phyloP scores from a whole-genome alignment of 2,113 vertebrate genomes.

The Suncus etruscus region DNA sequence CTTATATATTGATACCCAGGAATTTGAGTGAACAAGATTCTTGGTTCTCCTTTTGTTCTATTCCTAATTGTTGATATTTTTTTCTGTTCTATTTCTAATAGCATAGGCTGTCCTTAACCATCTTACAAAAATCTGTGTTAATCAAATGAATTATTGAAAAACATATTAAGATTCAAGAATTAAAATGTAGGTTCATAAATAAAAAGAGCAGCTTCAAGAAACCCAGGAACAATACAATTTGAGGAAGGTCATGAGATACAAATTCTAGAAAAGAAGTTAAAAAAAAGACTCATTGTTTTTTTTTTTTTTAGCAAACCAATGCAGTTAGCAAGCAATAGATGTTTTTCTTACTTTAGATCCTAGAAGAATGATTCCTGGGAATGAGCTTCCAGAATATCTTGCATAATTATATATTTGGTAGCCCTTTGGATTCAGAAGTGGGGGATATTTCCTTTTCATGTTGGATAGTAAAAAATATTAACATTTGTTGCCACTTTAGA shows the following conservation, averaged over 20 bases:
- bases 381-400: background rate
- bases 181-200: background rate
- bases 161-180: too few relatives aligned
- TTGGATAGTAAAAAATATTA: background rate
- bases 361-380: background rate
- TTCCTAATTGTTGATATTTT: background rate
- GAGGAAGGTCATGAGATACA: background rate
- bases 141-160: slow-evolving; percentile 4
- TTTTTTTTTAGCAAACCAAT: background rate
- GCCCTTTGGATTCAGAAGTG: background rate
- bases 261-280: background rate
- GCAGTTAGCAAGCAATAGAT: background rate
- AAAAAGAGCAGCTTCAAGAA: background rate
- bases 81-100: background rate
- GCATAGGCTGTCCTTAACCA: background rate
- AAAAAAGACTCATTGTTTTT: background rate
- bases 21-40: background rate
- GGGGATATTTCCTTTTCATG: background rate
- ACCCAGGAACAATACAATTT: background rate
- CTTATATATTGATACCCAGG: background rate
- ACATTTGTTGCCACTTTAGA: background rate
- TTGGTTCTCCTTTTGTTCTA: background rate
- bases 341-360: background rate
- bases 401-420: background rate
- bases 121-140: background rate